Evolutionary conservation across 2,888 invertebrate genomes (phyloP).

Genomic region (Entomobrya multifasciata): DNA sequence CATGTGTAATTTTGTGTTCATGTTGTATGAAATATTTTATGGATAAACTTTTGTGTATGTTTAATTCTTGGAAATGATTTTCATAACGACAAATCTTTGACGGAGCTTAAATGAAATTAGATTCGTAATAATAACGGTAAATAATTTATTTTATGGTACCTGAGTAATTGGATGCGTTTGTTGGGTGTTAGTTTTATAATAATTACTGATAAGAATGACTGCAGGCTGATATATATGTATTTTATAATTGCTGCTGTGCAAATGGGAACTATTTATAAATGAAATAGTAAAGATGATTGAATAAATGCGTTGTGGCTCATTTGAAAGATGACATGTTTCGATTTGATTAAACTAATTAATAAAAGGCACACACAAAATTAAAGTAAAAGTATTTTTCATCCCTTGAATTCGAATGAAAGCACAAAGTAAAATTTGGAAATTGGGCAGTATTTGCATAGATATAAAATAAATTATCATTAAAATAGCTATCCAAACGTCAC

Average conservation of each 20-base stretch:
- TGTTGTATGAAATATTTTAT: conserved; percentile 22
- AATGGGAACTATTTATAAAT: neutral
- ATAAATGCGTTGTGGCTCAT: neutral
- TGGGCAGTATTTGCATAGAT: too few species aligned
- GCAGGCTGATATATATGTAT: neutral
- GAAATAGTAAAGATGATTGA: neutral
- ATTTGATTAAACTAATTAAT: too few species aligned
- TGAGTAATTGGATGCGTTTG: neutral
- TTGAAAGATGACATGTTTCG: neutral
- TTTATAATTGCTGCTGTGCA: neutral
- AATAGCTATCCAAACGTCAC: too few species aligned
- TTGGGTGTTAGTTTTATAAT: neutral
- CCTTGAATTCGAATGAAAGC: too few species aligned
- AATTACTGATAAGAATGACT: neutral
- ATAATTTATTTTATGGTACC: conserved; percentile 1
- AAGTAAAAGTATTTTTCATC: too few species aligned
- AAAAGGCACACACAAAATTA: too few species aligned
- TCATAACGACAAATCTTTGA: conserved; percentile 10
- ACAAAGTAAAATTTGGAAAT: too few species aligned
- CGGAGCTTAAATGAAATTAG: conserved; percentile 11
- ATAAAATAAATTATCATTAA: too few species aligned
- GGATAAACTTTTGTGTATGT: neutral
- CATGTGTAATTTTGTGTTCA: conserved; percentile 30
- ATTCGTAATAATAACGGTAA: neutral
- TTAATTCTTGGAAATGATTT: neutral